Evolutionary conservation across 2,113 vertebrate species (phyloP).

Genomic region (Oenanthe oenanthe): DNA sequence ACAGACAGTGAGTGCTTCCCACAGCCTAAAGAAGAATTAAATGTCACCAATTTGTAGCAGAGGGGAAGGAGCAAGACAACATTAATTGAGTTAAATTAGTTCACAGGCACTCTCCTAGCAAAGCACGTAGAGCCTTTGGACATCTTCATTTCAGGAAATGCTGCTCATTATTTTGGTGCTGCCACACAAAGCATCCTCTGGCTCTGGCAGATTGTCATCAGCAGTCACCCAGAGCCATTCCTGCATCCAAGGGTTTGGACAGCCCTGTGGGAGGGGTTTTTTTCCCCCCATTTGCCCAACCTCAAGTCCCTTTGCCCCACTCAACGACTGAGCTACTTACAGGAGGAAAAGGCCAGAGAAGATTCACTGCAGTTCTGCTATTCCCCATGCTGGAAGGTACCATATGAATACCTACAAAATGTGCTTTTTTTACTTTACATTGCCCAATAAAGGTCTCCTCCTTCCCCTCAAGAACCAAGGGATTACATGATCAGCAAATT

Average conservation of each 20-base stretch:
- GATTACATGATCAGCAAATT: background rate
- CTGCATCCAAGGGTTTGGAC: background rate
- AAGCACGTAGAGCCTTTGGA: background rate
- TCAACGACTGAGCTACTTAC: background rate
- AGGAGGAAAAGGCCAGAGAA: background rate
- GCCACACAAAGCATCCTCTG: background rate
- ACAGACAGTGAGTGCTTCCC: background rate
- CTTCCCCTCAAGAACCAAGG: background rate
- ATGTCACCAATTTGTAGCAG: background rate
- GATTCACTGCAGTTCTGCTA: background rate
- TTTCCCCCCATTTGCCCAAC: rapidly evolving
- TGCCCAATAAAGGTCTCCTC: background rate
- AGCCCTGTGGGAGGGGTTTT: background rate
- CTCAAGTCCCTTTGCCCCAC: background rate
- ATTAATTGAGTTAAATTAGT: background rate
- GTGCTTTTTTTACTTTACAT: background rate
- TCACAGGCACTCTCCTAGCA: background rate
- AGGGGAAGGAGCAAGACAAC: background rate
- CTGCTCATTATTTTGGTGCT: background rate
- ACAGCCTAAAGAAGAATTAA: background rate
- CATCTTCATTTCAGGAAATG: background rate
- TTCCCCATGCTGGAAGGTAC: background rate
- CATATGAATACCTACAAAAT: background rate
- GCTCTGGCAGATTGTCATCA: background rate
- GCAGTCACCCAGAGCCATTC: background rate